Evolutionary conservation across 2,113 vertebrate species (phyloP).

Genomic region (Chrysochloris asiatica): DNA sequence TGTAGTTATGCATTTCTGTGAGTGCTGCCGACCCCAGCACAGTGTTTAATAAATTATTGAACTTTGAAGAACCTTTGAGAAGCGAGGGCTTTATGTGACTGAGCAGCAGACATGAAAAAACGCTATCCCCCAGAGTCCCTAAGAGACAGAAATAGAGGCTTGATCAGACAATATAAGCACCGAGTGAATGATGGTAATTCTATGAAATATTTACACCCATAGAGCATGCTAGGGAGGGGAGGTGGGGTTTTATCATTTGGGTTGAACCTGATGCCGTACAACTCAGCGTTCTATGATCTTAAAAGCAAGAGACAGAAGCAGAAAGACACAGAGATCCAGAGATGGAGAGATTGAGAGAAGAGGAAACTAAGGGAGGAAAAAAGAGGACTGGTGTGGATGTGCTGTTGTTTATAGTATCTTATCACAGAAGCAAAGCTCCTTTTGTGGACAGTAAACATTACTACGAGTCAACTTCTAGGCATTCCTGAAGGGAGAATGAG

Average conservation of each 20-base stretch:
- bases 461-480: slow-evolving; percentile 3
- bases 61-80: slow-evolving; percentile 83
- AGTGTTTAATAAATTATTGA: slow-evolving; percentile 85
- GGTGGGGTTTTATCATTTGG: slow-evolving; percentile 73
- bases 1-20: slow-evolving; percentile 63
- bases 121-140: slow-evolving; percentile 82
- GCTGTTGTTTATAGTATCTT: slow-evolving; percentile 45
- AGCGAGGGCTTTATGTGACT: slow-evolving; percentile 78
- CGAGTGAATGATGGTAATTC: slow-evolving; percentile 84
- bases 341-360: neutral
- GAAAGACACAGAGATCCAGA: neutral
- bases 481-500: slow-evolving; percentile 6
- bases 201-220: slow-evolving; percentile 87
- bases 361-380: slow-evolving; percentile 8
- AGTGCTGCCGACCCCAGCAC: slow-evolving; percentile 60
- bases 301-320: slow-evolving; percentile 61
- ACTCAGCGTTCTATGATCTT: slow-evolving; percentile 67
- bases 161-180: slow-evolving; percentile 83
- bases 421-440: slow-evolving; percentile 27
- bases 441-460: slow-evolving; percentile 19
- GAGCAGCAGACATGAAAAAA: slow-evolving; percentile 83
- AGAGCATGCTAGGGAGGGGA: slow-evolving; percentile 74
- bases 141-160: slow-evolving; percentile 84
- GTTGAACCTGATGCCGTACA: slow-evolving; percentile 66
- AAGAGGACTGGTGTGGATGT: slow-evolving; percentile 47